Base-by-base conservation (phyloP, 2,113 vertebrate species). In the Cinclus cinclus region DNA sequence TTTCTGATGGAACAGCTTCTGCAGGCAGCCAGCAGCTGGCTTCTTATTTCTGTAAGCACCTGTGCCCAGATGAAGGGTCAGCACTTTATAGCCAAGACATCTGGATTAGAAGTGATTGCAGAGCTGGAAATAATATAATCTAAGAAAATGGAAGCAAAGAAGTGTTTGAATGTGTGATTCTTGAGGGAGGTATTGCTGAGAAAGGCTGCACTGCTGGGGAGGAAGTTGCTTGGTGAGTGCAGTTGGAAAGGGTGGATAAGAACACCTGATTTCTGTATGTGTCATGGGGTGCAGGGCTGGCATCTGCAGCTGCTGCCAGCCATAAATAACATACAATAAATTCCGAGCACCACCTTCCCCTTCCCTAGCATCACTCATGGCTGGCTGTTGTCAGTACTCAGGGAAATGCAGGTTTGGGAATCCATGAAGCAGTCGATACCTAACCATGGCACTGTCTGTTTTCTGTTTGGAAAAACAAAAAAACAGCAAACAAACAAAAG, bases 211-310 rank as follows among this genome's bases (percentile, higher is more conserved):
- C 37, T 65, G 9, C 21, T 33, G 15, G 4, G 13, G 27, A 73
- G 28, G 9, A 21, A 1, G 0, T 13, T 63, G 31, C 17, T 58
- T 50, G 42, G 25, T n/a, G 33, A 28, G 14, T 13, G 2, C 14
- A 7, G 12, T 2, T 80, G 67, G 24, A 52, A 73, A 39, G 28
- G 7, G 2, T 68, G 58, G 20, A 33, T 22, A 13, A 35, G 21
- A 17, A 10, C 31, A 19, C 28, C 39, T 41, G 42, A 30, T 47
- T 59, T 76, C 25, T n/a, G 0, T 15, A 0, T 2, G 4, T 42
- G 25, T 15, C 15, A 2, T 20, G 35, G 42, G 21, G 11, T 18
- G 14, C 21, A 35, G 50, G 50, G 23, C 17, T 82, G 64, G 49
- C 24, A 24, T 33, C 24, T 69, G 33, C 7, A 67, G 52, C 9